Base-by-base conservation (phyloP, 2,113 vertebrate genomes). In the Arvicanthis niloticus region DNA sequence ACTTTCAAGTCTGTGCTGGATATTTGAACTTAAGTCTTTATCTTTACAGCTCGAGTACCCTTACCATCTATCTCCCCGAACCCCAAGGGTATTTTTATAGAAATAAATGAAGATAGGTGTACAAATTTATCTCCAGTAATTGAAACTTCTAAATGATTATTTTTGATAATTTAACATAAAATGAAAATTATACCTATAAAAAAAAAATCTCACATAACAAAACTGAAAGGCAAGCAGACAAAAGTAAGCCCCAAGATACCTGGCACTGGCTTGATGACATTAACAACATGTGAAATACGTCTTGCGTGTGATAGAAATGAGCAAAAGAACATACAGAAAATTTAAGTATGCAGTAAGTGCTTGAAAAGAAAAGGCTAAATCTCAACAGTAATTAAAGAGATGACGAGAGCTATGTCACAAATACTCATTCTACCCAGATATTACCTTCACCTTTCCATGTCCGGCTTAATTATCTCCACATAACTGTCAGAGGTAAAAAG, bases 31-130 rank as follows among this genome's bases (percentile, higher is more conserved):
- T 29, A 40, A 40, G 56, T 62, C n/a, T 22, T 7, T 40, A 31
- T 7, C 2, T 42, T 13, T 62, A 24, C 24, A 60, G 80, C 37
- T 1, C 31, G 42, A 40, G 22, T 42, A 10, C 81, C 60, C 40
- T 62, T 19, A 31, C 58, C 26, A 19, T 29, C 34, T 5, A 11
- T 29, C 19, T 5, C 58, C 24, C 24, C 24, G 42, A 31, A 3
- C 7, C 24, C 58, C 24, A 56, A 73, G 15, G 37, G 24, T 78
- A 88, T 94, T 84, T 88, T 90, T 62, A 75, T 75, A 95, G 91
- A 93, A 93, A 40, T 62, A 92, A 91, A 40, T 37, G 16, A 88
- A 90, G 29, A 56, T 81, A 89, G 94, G 65, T 56, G 5, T 48
- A 58, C 13, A 48, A 73, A 88, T 88, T 84, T 77, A 40, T 70